phyloP scores from a whole-genome alignment of 2,797 vertebrate species.

The Fringilla coelebs region DNA sequence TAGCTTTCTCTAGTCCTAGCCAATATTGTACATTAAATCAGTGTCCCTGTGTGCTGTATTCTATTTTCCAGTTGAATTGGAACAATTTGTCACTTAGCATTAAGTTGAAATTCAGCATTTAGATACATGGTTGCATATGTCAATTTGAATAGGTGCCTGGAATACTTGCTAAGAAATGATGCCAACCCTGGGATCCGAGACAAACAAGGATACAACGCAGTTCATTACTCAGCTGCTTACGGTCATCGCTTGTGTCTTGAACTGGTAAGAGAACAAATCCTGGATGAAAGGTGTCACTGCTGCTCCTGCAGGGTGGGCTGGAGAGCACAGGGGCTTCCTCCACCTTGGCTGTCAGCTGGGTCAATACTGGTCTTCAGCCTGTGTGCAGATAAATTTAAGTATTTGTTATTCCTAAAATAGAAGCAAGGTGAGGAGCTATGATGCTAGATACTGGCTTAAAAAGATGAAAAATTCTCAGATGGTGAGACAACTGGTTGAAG shows the following conservation, averaged over 20 bases:
- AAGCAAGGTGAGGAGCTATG: background rate
- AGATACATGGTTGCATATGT: conserved; percentile 40
- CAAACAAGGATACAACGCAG: conserved; percentile 96
- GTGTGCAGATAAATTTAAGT: background rate
- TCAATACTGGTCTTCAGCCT: background rate
- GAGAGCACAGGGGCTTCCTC: background rate
- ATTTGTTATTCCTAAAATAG: background rate
- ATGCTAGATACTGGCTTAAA: background rate
- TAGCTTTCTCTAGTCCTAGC: background rate
- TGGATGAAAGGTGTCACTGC: background rate
- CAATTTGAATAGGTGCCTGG: conserved; percentile 89
- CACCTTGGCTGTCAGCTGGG: background rate
- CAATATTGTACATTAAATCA: background rate
- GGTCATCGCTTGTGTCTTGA: conserved; percentile 96
- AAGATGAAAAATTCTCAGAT: background rate
- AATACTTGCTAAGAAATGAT: conserved; percentile 96
- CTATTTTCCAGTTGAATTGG: conserved; percentile 3
- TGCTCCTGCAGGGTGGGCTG: background rate
- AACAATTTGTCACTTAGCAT: conserved; percentile 3
- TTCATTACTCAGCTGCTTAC: conserved; percentile 97
- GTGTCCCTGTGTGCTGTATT: background rate
- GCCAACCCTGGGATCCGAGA: conserved; percentile 96
- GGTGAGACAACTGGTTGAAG: background rate
- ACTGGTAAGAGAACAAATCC: conserved; percentile 80
- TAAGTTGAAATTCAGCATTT: conserved; percentile 35